These are phyloP conservation scores for Anarrhichthys ocellatus DNA, from an alignment of 2,113 vertebrate species.

Conservation along the genomic window DNA sequence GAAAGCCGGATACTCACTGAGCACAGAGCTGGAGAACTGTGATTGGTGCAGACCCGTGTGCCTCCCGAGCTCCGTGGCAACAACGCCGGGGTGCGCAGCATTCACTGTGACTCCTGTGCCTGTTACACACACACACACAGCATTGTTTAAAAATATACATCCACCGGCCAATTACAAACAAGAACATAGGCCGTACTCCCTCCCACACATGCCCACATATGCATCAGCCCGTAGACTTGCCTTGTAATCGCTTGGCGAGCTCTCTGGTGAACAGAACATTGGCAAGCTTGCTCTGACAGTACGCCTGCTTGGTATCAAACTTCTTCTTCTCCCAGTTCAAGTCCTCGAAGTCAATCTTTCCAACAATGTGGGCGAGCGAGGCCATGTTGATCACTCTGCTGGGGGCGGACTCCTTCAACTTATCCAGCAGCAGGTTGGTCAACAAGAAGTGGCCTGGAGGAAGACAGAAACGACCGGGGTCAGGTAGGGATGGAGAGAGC, in stretches of 20 bases:
- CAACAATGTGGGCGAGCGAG: slow-evolving; percentile 87
- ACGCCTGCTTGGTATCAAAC: slow-evolving; percentile 89
- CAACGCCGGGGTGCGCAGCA: slow-evolving; percentile 87
- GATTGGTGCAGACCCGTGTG: slow-evolving; percentile 88
- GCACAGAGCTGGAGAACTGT: slow-evolving; percentile 83
- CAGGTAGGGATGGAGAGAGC: slow-evolving; percentile 4
- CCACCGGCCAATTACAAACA: slow-evolving; percentile 46
- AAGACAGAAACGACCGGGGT: slow-evolving; percentile 11
- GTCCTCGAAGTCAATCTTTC: slow-evolving; percentile 88
- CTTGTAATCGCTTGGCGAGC: slow-evolving; percentile 86
- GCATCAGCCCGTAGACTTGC: slow-evolving; percentile 76
- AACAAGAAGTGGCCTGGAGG: slow-evolving; percentile 88
- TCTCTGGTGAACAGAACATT: slow-evolving; percentile 88
- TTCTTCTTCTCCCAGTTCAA: slow-evolving; percentile 89
- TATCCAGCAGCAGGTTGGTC: slow-evolving; percentile 89
- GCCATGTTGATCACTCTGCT: slow-evolving; percentile 89
- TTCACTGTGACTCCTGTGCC: slow-evolving; percentile 87
- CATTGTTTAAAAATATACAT: slow-evolving; percentile 50
- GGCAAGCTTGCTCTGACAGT: slow-evolving; percentile 93
- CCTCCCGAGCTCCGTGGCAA: slow-evolving; percentile 88
- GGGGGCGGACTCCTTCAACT: slow-evolving; percentile 86
- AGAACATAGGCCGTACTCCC: slow-evolving; percentile 54
- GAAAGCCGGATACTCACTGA: slow-evolving; percentile 80
- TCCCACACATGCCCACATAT: slow-evolving; percentile 71
- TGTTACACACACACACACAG: slow-evolving; percentile 52